Evolutionary conservation across 2,888 invertebrate species (phyloP).

Genomic region (Carcina quercana): DNA sequence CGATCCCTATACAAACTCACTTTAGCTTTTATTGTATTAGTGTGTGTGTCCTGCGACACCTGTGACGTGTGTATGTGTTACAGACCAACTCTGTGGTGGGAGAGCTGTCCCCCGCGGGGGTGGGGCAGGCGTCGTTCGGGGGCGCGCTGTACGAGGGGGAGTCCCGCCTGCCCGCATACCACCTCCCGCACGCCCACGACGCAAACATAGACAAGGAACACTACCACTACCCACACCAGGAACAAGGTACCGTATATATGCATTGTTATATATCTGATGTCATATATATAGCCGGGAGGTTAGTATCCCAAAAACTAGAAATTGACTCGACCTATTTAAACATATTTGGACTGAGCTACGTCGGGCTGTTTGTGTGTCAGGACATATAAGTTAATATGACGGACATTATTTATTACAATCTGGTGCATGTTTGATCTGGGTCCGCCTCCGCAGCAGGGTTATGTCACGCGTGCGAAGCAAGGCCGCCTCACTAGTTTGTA

Average conservation of each 20-base stretch:
- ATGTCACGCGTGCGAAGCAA: too few relatives aligned
- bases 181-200: constrained; percentile 19
- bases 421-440: too few relatives aligned
- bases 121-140: constrained; percentile 23
- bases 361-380: background rate
- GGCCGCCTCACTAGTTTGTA: too few relatives aligned
- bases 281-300: background rate
- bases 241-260: constrained; percentile 29
- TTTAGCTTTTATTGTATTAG: too few relatives aligned
- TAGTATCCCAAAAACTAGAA: too few relatives aligned
- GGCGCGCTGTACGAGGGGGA: constrained; percentile 20
- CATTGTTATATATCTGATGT: background rate
- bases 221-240: constrained; percentile 49
- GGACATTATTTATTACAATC: too few relatives aligned
- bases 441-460: too few relatives aligned
- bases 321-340: too few relatives aligned
- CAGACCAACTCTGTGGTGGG: constrained; percentile 18
- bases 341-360: background rate
- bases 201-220: constrained; percentile 30
- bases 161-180: constrained; percentile 17
- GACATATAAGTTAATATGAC: too few relatives aligned
- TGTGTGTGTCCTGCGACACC: too few relatives aligned
- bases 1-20: too few relatives aligned
- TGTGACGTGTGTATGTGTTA: too few relatives aligned
- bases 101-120: constrained; percentile 34